Base-by-base conservation (phyloP, 2,797 vertebrate species). In the Rhynchonycteris naso region DNA sequence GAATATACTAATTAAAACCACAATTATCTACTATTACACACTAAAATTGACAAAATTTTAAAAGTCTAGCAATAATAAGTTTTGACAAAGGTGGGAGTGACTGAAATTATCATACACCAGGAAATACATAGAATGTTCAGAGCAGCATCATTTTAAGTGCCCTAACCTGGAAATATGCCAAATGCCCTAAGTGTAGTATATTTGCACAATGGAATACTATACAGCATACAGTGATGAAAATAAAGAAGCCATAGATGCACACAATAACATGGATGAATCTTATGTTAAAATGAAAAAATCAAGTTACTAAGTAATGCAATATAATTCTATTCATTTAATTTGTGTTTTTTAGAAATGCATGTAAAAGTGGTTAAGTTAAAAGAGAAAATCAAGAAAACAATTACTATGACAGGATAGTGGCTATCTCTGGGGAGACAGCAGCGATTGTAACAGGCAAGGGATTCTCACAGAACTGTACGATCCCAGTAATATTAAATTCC, bases 1-100 rank as follows among this genome's bases (percentile, higher is more conserved):
- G 28, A 95, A 97, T 93, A 91, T 61, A 88, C n/a, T 78, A 78
- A 93, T 69, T 89, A 82, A 87, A 94, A 92, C 7, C 56, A 92
- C 30, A 78, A 33, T 2, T 10, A 79, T n/a, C 43, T 66, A 72
- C 35, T 79, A 90, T 47, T 91, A 71, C 33, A 90, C 3, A 82
- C 5, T 22, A 19, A 93, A 59, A 54, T 2, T 82, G 66, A 76
- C 66, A 94, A 76, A 58, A 54, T 75, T 87, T 93, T 79, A 88
- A 88, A 92, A 72, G 26, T 59, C n/a, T 82, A 90, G 85, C 71
- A 94, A 74, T 76, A 88, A 21, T 80, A 95, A 96, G 33, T 33
- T 95, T 85, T 87, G 91, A 74, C 15, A 81, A 95, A 90, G 76
- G 91, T 56, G 54, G 22, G 78, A 90, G 61, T 58, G 86, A 75